These are phyloP conservation scores for Crotophaga sulcirostris DNA, from an alignment of 2,113 vertebrate species.

Conservation along the genomic window DNA sequence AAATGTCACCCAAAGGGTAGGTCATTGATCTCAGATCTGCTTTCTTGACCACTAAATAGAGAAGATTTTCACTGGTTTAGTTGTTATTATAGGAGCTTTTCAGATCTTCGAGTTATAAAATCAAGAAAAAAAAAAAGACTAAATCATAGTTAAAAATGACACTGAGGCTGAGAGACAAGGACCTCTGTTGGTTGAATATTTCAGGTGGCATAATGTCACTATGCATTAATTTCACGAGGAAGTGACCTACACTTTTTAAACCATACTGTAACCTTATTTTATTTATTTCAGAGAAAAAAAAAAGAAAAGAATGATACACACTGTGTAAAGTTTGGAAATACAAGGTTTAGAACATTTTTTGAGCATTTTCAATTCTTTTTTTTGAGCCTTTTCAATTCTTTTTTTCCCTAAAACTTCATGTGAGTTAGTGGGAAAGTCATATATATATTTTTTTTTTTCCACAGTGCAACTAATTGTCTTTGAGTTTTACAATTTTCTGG, in stretches of 20 bases:
- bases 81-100: background rate
- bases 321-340: background rate
- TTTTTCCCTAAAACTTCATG: background rate
- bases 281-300: background rate
- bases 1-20: background rate
- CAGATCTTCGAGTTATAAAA: background rate
- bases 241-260: background rate
- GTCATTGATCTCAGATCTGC: background rate
- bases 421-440: background rate
- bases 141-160: constrained; percentile 16
- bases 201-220: constrained; percentile 66
- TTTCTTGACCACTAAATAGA: background rate
- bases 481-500: background rate
- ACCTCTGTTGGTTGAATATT: constrained; percentile 52
- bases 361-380: no score
- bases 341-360: background rate
- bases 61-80: background rate
- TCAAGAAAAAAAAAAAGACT: background rate
- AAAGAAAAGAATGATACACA: fast-evolving
- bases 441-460: background rate
- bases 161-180: constrained; percentile 59
- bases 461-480: background rate
- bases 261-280: background rate
- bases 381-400: background rate
- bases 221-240: constrained; percentile 39